Base-by-base conservation (phyloP, 2,113 vertebrate species). In the Ariopsis seemanni region DNA sequence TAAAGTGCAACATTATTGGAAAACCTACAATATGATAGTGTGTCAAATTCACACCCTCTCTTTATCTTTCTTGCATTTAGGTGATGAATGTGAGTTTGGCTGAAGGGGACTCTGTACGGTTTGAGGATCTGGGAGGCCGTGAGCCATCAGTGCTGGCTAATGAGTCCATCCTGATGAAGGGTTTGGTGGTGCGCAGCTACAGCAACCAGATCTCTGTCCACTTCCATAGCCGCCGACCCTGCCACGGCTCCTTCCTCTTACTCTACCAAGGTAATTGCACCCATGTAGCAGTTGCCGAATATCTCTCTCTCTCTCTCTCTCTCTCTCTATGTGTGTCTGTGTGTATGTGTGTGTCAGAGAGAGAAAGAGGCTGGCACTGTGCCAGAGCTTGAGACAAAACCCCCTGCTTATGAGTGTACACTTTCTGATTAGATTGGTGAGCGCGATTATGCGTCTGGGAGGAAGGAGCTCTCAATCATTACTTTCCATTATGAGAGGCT, bases 111-210 rank as follows among this genome's bases (percentile, higher is more conserved):
- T 95, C 90, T 0, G 90, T 99, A 89, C 95, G 93, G 0, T 95
- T 99, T 90, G 97, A 99, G 93, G 96, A 96, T 1, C 25, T 94
- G 0, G 97, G 96, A 0, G 95, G 95, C 0, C 83, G 93, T 30
- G 96, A 97, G 89, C 96, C 97, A 14, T 90, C 94, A 25, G 93
- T 96, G n/a, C 91, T 99, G 93, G 97, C 97, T 93, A 99, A 99
- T 0, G 96, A 99, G 92, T 97, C 97, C 86, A 97, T 99, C 92
- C 94, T 99, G 88, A 94, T 97, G 92, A 96, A 95, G 79, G 97
- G 97, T 17, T 95, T 99, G 91, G 96, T 99, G 55, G 97, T 99
- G 83, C 97, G 97, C 27, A 97, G 98, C 92, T 96, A 96, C 0
- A 97, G 96, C 90, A 98, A 98, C 91, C 95, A 97, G 93, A 97